These are phyloP conservation scores for Ondatra zibethicus DNA, from an alignment of 2,113 vertebrate genomes.

Conservation along the genomic window DNA sequence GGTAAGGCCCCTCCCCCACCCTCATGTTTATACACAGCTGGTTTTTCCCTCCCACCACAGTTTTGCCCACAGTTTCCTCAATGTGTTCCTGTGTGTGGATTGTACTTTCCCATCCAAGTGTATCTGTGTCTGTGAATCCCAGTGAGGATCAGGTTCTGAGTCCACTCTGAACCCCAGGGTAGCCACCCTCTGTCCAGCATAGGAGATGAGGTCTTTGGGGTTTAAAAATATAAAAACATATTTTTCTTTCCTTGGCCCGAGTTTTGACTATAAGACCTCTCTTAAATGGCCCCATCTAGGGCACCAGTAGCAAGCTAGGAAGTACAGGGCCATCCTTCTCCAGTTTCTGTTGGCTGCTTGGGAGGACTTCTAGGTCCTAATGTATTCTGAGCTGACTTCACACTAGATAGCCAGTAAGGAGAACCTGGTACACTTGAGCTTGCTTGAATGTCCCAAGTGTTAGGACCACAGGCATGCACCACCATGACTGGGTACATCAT, in stretches of 20 bases:
- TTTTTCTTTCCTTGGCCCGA: background rate
- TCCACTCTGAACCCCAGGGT: too few species aligned
- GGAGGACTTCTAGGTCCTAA: background rate
- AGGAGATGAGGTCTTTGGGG: background rate
- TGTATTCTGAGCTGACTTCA: background rate
- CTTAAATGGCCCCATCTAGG: background rate
- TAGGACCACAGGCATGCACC: background rate
- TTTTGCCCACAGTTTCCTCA: background rate
- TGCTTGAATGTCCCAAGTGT: background rate
- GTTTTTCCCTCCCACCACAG: background rate
- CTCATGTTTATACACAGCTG: background rate
- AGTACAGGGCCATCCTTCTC: background rate
- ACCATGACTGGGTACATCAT: background rate
- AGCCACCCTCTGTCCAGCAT: background rate
- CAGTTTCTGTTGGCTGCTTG: background rate
- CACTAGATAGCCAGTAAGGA: background rate
- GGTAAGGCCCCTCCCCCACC: background rate
- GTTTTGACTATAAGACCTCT: background rate
- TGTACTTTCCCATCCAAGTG: background rate
- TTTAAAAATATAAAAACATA: background rate
- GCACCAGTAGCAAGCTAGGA: background rate
- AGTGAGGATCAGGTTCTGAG: background rate
- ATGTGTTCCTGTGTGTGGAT: background rate
- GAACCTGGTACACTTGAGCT: background rate
- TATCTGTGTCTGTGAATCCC: background rate